Percentiles rank a stretch among this genome's conserved stretches.
Evolutionary conservation across 2,797 vertebrate genomes (phyloP).

Genomic region (Tokudaia muenninki): DNA sequence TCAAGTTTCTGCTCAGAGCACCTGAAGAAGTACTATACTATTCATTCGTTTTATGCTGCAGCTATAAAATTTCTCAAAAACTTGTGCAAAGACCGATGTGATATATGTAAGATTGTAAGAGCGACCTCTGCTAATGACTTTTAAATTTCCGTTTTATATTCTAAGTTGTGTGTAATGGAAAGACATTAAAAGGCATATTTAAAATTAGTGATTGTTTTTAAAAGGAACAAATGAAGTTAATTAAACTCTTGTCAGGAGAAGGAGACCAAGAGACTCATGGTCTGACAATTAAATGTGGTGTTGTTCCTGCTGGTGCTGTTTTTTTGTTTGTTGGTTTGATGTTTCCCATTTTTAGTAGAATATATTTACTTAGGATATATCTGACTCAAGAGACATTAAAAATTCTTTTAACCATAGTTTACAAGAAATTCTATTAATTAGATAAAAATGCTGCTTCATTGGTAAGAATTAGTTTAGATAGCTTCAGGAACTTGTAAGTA

Average conservation of each 20-base stretch:
- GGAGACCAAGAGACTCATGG: neutral
- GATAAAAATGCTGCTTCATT: neutral
- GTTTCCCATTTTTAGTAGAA: neutral
- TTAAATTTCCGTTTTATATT: constrained; percentile 1
- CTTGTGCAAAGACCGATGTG: neutral
- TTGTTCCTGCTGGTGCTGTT: neutral
- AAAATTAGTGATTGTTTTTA: neutral
- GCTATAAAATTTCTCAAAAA: neutral
- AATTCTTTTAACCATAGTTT: neutral
- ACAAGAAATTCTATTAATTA: constrained; percentile 1
- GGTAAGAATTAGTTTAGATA: neutral
- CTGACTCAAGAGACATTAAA: constrained; percentile 3
- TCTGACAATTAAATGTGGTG: neutral
- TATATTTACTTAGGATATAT: neutral
- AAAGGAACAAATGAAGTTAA: constrained; percentile 7
- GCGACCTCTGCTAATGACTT: neutral
- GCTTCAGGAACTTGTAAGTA: neutral
- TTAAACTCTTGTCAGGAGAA: neutral
- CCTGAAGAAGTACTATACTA: neutral
- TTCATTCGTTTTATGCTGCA: neutral
- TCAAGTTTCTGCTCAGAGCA: neutral
- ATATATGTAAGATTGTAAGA: neutral
- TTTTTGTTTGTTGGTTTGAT: neutral
- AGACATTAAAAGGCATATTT: neutral
- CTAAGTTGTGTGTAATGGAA: neutral